Conservation (phyloP, 2,797 vertebrate species). For the Eurystomus glaucurus region DNA sequence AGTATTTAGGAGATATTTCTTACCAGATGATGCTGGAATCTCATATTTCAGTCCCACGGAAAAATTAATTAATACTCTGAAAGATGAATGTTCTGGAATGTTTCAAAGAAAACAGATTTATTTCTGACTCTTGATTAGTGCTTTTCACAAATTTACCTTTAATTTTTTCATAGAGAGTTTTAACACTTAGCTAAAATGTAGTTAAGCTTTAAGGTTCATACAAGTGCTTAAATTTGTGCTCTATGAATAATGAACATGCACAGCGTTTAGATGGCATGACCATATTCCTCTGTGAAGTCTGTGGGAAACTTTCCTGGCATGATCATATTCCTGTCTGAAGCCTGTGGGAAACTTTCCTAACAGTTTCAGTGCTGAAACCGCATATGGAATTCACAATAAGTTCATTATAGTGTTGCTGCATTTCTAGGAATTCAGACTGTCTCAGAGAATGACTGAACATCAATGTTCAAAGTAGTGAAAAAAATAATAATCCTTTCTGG, state of each 20-base stretch:
- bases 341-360: background rate
- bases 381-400: background rate
- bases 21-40: background rate
- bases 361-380: background rate
- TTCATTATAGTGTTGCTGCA: background rate
- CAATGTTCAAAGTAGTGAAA: background rate
- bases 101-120: background rate
- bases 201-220: background rate
- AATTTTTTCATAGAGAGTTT: background rate
- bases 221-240: background rate
- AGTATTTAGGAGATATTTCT: slow-evolving; percentile 20
- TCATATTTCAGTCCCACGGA: background rate
- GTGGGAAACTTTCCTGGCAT: background rate
- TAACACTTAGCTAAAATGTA: background rate
- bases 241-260: background rate
- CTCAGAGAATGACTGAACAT: background rate
- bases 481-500: background rate
- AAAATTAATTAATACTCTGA: background rate
- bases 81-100: background rate
- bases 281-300: background rate
- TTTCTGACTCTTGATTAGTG: background rate
- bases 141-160: background rate
- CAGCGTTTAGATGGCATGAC: background rate
- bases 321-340: background rate
- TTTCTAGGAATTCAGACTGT: background rate